Conservation (phyloP, 2,797 vertebrate genomes). For the Centroberyx gerrardi region DNA sequence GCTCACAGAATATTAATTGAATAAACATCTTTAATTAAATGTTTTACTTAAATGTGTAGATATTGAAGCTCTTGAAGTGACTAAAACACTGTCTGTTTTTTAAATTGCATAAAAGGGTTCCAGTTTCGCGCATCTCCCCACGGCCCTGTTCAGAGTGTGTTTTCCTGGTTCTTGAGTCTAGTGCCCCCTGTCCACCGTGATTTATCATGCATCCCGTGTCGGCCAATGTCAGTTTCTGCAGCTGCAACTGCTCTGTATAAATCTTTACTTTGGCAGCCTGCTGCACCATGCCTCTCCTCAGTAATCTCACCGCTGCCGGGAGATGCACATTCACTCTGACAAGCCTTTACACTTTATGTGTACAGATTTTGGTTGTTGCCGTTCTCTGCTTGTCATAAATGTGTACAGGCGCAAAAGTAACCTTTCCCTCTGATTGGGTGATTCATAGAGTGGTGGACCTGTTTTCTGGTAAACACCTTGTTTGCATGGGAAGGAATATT, state of each 20-base stretch:
- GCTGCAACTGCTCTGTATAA: constrained; percentile 86
- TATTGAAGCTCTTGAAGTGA: background rate
- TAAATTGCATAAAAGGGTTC: constrained; percentile 30
- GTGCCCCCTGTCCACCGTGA: constrained; percentile 82
- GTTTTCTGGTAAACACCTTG: constrained; percentile 69
- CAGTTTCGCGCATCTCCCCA: constrained; percentile 43
- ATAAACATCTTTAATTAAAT: background rate
- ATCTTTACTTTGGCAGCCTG: constrained; percentile 83
- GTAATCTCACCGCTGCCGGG: constrained; percentile 74
- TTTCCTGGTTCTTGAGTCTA: constrained; percentile 77
- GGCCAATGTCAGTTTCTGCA: constrained; percentile 85
- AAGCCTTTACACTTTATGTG: constrained; percentile 70
- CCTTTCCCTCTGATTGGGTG: constrained; percentile 56
- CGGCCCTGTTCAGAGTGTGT: constrained; percentile 56
- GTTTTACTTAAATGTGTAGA: background rate
- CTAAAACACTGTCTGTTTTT: constrained; percentile 10
- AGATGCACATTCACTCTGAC: constrained; percentile 77
- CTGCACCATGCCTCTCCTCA: constrained; percentile 74
- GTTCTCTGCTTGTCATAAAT: constrained; percentile 45
- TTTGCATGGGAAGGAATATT: constrained; percentile 75
- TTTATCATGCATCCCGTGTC: constrained; percentile 84
- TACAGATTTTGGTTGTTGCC: constrained; percentile 65
- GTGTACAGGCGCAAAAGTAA: constrained; percentile 52
- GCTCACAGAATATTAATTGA: background rate
- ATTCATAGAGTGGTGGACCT: constrained; percentile 50